These are phyloP conservation scores for Amblyjoppa fuscipennis DNA, from an alignment of 2,888 invertebrate species.

Conservation along the genomic window DNA sequence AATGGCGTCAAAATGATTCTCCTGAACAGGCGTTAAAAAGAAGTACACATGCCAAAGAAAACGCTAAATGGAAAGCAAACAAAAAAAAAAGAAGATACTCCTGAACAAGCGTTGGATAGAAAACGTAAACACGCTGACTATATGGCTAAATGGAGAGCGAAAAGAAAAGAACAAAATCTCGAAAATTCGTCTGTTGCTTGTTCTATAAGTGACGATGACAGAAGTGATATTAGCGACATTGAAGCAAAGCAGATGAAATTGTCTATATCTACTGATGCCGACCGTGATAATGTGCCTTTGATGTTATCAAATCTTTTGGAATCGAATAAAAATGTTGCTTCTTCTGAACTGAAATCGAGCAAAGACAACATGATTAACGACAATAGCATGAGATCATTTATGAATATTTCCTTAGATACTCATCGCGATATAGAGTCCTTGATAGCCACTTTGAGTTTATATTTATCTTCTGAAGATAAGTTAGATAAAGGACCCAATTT, in stretches of 20 bases:
- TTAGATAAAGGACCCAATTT: too few relatives aligned
- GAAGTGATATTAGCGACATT: not conserved
- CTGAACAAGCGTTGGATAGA: not conserved
- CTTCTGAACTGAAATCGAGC: too few relatives aligned
- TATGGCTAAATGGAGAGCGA: slow-evolving; percentile 6
- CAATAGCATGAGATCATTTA: too few relatives aligned
- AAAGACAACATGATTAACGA: too few relatives aligned
- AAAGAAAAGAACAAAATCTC: not conserved
- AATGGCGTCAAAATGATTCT: not conserved
- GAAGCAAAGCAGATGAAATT: not conserved
- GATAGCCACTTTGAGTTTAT: too few relatives aligned
- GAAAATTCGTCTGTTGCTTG: not conserved
- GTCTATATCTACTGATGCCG: not conserved
- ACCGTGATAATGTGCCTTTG: too few relatives aligned
- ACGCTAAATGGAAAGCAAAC: slow-evolving; percentile 3
- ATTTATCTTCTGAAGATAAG: too few relatives aligned
- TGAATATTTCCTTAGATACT: too few relatives aligned
- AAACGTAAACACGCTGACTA: not conserved
- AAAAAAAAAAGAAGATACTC: not conserved
- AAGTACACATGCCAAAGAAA: not conserved
- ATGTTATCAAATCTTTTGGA: too few relatives aligned
- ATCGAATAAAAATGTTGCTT: too few relatives aligned
- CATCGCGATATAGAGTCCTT: too few relatives aligned
- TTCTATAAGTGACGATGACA: not conserved
- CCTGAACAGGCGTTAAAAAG: not conserved